These are phyloP conservation scores for Haliclona indistincta DNA, from an alignment of 37 sponge, comb jelly and placozoan species.

Conservation along the genomic window DNA sequence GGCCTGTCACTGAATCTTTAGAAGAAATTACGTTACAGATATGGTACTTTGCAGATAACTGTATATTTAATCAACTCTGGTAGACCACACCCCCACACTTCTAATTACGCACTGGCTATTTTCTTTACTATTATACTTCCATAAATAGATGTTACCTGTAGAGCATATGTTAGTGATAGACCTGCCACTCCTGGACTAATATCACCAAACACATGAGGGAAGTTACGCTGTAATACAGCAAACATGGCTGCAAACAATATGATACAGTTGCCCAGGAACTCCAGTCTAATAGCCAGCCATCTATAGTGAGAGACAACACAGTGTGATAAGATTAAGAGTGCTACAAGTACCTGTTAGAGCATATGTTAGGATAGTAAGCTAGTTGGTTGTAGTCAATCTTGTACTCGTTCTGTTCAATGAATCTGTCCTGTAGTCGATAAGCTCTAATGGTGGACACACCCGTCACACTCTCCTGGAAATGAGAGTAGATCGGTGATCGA, in stretches of 20 bases:
- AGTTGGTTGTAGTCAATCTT: constrained; percentile 92
- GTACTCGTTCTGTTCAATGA: constrained; percentile 77
- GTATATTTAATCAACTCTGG: too few relatives aligned
- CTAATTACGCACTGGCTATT: too few relatives aligned
- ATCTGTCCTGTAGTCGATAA: constrained; percentile 72
- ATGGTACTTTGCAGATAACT: too few relatives aligned
- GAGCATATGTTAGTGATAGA: constrained; percentile 89
- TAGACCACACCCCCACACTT: too few relatives aligned
- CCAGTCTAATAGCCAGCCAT: constrained; percentile 95
- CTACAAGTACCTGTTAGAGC: constrained; percentile 75
- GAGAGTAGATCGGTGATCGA: constrained; percentile 97
- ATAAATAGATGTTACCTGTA: constrained; percentile 56
- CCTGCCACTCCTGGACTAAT: constrained; percentile 79
- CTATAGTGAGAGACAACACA: constrained; percentile 21
- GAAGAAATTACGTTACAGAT: too few relatives aligned
- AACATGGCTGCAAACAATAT: constrained; percentile 92
- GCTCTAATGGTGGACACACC: constrained; percentile 93
- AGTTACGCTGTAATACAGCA: constrained; percentile 77
- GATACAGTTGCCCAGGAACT: constrained; percentile 89
- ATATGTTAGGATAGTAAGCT: constrained; percentile 90
- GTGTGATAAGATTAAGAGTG: neutral
- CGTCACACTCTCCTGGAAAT: constrained; percentile 92
- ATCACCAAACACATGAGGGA: constrained; percentile 3
- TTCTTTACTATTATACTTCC: too few relatives aligned
- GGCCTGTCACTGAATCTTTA: too few relatives aligned